phyloP scores from a whole-genome alignment of 2,113 vertebrate genomes.

The Cercocebus atys region DNA sequence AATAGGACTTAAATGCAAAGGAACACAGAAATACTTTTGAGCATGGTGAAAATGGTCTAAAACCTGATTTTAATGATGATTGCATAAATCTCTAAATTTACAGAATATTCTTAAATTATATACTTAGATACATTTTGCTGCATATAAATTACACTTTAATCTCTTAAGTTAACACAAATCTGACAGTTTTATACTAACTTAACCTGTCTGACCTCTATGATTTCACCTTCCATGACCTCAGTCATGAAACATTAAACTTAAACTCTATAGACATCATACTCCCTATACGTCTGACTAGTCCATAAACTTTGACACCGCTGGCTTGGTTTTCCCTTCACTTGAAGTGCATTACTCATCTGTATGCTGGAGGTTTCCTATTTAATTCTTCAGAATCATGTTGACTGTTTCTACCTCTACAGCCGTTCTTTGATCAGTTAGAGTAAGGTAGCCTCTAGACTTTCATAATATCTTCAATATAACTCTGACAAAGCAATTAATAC shows the following conservation, averaged over 20 bases:
- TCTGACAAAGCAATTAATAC: background rate
- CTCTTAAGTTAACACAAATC: background rate
- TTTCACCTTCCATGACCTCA: too few species aligned
- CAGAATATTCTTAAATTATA: background rate
- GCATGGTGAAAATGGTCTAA: background rate
- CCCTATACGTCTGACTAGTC: background rate
- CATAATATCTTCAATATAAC: background rate
- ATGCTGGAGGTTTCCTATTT: background rate
- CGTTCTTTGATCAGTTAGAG: background rate
- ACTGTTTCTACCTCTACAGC: background rate
- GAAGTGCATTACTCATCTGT: too few species aligned
- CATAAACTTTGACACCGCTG: background rate
- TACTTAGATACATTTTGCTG: background rate
- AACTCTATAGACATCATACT: background rate
- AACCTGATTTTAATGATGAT: background rate
- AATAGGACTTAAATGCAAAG: background rate
- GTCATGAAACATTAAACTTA: background rate
- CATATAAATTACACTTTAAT: background rate
- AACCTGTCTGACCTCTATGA: background rate
- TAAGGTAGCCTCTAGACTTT: background rate
- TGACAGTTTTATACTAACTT: background rate
- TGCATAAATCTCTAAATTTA: background rate
- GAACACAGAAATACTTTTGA: background rate
- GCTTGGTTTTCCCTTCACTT: background rate
- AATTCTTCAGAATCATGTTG: background rate